Evolutionary conservation across 2,113 vertebrate genomes (phyloP), one percentile per base, ranked within the genome.

Genomic region (Albula goreensis): DNA sequence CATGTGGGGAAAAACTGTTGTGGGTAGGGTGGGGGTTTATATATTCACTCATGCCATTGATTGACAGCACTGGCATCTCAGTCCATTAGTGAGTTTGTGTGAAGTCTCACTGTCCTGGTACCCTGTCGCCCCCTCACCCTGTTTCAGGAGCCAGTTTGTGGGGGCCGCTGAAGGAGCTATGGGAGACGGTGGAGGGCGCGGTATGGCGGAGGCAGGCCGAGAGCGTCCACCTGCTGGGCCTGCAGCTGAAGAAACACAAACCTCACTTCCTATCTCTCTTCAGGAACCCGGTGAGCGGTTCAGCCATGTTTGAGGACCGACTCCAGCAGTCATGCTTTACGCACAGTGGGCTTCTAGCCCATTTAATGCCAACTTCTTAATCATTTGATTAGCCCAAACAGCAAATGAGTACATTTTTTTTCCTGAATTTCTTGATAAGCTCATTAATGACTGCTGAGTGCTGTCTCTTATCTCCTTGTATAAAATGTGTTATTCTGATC

Each of bases 131-230:
- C 77, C 77, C 19, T 25, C 56, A 49, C 25, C 13, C 17, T 66
- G 60, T 0, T 66, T 5, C 81, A 99, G 98, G 96, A 93, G 98
- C 98, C 92, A 98, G 97, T 94, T 94, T 99, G 84, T 99, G 98
- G 98, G 97, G 97, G 31, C 98, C 98, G 2, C 97, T 99, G 88
- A 99, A 98, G 88, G 98, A 99, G 89, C 92, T 99, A 78, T 99
- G 96, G 97, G 97, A 99, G 84, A 97, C 97, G 0, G 97, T 99
- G 86, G 96, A 96, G 81, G 98, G 95, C 51, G 97, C 97, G 6
- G 93, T 99, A 87, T 95, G 96, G 94, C 97, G 94, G 94, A 97
- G 94, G 87, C 97, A 98, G 13, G 93, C 96, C 5, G 98, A 99
- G 92, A 97, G 97, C 9, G 90, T 97, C 83, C 97, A 99, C 91